Base-by-base conservation (phyloP, 2,888 invertebrate species). In the Aporophyla lueneburgensis region DNA sequence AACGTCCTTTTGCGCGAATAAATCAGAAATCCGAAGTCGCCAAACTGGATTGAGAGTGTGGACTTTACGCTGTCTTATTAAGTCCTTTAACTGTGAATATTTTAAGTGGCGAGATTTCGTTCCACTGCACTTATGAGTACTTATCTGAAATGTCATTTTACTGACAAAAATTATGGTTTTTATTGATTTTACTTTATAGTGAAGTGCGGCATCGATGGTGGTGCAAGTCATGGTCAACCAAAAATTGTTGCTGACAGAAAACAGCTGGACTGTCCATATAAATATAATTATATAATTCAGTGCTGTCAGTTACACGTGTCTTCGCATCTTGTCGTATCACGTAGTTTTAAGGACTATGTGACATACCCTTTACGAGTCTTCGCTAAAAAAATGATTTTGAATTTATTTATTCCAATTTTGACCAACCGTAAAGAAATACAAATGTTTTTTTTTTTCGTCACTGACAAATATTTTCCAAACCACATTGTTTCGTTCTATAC, bases 51-150 rank as follows among this genome's bases (percentile, higher is more conserved):
- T 49, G n/a, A 27, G 27, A 24, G 10, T 51, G 10, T 27, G 46
- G 10, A 16, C 49, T 51, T 56, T 27, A n/a, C 9, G 40, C 16
- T 66, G 40, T 40, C 6, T 19, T 16, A 53, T 43, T 16, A 43
- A 21, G 51, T 5, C 16, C 2, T 53, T 56, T 40, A 51, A 40
- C 19, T 21, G 19, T 65, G 9, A 49, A 61, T 61, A 10, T n/a
- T 61, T 74, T 62, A 62, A 74, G 2, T 46, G 72, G 5, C 19
- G 14, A 49, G 9, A 73, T 54, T 54, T 19, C 4, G 9, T 62
- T 71, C n/a, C 4, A 14, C 59, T n/a, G 59, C 12, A 56, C 56
- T 67, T 72, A 68, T 14, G 21, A 70, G 46, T 49, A 58, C 14
- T 68, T 72, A 72, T 19, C n/a, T n/a, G 27, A 67, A 43, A 16